Base-by-base conservation (phyloP, 2,888 invertebrate species). In the Macrophya alboannulata region DNA sequence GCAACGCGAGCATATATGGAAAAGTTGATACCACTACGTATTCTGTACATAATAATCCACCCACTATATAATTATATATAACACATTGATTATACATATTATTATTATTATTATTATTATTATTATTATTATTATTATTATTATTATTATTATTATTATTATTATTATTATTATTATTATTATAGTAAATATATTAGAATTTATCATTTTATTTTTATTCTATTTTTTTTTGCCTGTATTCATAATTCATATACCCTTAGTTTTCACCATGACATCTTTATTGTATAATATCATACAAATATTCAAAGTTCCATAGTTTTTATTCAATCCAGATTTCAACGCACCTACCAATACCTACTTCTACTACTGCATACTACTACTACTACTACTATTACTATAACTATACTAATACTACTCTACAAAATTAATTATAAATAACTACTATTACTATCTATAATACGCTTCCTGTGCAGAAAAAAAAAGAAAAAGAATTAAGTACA, bases 21-120 rank as follows among this genome's bases (percentile, higher is more conserved):
- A 88, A 90, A 88, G 89, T 89, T 90, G 89, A 91, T 92, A 91
- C 92, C 91, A 91, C 90, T 91, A 92, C 90, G 90, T 92, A 92
- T 92, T 92, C 90, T 92, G 92, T 92, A 92, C 87, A 74, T 74
- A 74, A 91, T 92, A 91, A 91, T 91, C 90, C 91, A 90, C 91
- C 62, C 82, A 81, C 31, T 59, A 81, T 84, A 85, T 74, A 81
- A 71, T 87, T 86, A 86, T 87, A 89, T 89, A 91, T 89, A 88
- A 90, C 89, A 89, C 90, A 92, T 90, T 91, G 88, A 92, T 92
- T 91, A 92, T 91, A 90, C 21, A 17, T 68, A 85, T 51, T 72
- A 68, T 86, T 74, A 76, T 85, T 81, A 48, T 86, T 82, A 62
- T 71, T 76, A 82, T 72, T 82, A 85, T 76, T 74, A 71, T 92